A percentile compares a stretch with the other conserved stretches of the same genome.
These are phyloP conservation scores for Oncorhynchus tshawytscha DNA, from an alignment of 2,113 vertebrate species.

Conservation along the genomic window DNA sequence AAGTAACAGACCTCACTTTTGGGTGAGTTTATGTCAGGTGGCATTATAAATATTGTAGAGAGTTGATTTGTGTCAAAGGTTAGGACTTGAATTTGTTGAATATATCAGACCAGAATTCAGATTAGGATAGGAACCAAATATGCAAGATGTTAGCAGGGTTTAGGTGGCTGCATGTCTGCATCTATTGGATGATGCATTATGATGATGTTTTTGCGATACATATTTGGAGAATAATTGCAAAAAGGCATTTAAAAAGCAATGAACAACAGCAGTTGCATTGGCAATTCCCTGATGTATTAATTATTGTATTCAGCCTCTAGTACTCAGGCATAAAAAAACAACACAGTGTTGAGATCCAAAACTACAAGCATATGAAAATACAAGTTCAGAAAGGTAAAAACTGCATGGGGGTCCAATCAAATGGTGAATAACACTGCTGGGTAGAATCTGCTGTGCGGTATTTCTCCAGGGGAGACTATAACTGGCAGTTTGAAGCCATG, in stretches of 20 bases:
- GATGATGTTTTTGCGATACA: too few species aligned
- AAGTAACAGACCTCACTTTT: not conserved
- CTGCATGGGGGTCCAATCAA: not conserved
- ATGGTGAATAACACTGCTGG: not conserved
- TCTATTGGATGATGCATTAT: too few species aligned
- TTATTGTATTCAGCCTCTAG: too few species aligned
- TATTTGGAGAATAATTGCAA: too few species aligned
- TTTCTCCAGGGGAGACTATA: not conserved
- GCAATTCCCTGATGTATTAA: too few species aligned
- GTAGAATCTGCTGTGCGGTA: not conserved
- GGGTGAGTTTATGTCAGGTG: not conserved
- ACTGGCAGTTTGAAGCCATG: not conserved
- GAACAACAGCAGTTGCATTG: too few species aligned
- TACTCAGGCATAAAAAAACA: not conserved
- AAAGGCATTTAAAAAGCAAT: too few species aligned
- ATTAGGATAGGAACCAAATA: too few species aligned
- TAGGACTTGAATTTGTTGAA: constrained; percentile 8
- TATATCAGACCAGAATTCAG: too few species aligned
- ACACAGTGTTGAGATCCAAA: not conserved
- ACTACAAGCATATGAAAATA: not conserved
- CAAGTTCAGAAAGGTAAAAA: not conserved
- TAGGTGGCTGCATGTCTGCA: too few species aligned
- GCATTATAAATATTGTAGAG: too few species aligned
- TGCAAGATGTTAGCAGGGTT: not conserved
- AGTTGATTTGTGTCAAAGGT: constrained; percentile 12